Base-by-base conservation (phyloP, 2,113 vertebrate genomes). In the Pseudopodoces humilis region DNA sequence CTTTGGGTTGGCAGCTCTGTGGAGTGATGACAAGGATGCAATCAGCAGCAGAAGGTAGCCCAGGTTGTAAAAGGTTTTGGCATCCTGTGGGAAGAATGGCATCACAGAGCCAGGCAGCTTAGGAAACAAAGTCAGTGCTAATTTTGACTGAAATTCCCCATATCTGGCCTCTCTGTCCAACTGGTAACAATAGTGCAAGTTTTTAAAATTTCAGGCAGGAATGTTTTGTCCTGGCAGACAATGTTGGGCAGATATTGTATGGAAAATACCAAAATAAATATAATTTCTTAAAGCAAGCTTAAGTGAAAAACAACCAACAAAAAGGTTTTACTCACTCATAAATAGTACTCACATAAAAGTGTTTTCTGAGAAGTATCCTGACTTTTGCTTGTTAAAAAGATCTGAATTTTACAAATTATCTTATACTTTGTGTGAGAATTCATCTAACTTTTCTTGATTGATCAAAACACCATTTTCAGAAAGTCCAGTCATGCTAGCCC, bases 11-110 rank as follows among this genome's bases (percentile, higher is more conserved):
- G 39, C 68, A 91, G 64, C 31, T 74, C 52, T 71, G 21, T 47
- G 47, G 31, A 62, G 39, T 18, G 68, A 71, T 47, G 71, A 92
- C 86, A 83, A 80, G 52, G 86, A 52, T 35, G 30, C 53, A 52
- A 52, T 83, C 77, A 81, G 56, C 49, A 86, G 72, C 52, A 86
- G 65, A 86, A 94, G 41, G 83, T 8, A 78, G 37, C 37, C 44
- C 47, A 79, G 72, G 72, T 5, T 95, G 52, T 52, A 70, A 91
- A 78, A 91, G 33, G 21, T 75, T 63, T 69, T 94, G 79, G 46
- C 49, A 69, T 23, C 14, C 15, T 0, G 0, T 60, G 33, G 53
- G 39, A 71, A 71, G 17, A 88, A 71, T 25, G 12, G 9, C 35
- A 79, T 43, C 25, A 41, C 28, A 39, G 30, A 92, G 10, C 19